Evolutionary conservation across 1,140 invertebrate species (phyloP), one percentile per base, ranked within the genome.

Genomic region (Ptiloglossa arizonensis): DNA sequence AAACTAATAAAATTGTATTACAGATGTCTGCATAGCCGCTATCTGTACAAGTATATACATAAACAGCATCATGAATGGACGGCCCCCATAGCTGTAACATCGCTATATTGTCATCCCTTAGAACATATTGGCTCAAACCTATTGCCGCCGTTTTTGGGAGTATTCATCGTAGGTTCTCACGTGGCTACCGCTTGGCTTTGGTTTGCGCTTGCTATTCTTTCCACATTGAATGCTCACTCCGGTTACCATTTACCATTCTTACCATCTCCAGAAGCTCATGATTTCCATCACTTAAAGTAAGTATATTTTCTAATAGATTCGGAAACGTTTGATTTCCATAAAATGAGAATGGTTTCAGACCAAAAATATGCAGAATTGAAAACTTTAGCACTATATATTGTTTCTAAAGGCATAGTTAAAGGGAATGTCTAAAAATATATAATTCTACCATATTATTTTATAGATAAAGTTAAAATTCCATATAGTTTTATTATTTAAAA

Each of bases 191-290:
- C 96, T 38, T 97, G 96, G 95, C 87, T 98, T 27, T 98, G 97
- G 97, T 97, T 97, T 86, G 94, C 94, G 1, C 86, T 97, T 52
- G 97, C 96, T 5, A 95, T 97, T 73, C 87, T 97, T 13, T 96
- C 95, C 4, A 98, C 97, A 0, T 94, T 97, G 8, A 97, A 97
- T 86, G 95, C 96, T 22, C 97, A 98, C 88, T 97, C 96, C 59
- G 97, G 97, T 8, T 98, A 98, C 87, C 97, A 98, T 92, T 93
- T 98, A 83, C 97, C 97, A 0, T 96, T 98, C 86, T 95, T 98
- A 86, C 96, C 96, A 9, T 97, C 96, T 32, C 97, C 97, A n/a
- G 97, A 98, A 92, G 96, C 96, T 2, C 97, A 98, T 88, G 97
- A 98, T 92, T 98, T 96, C 90, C 97, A 98, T 91, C 97, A 98